Percentiles rank a stretch among this genome's conserved stretches.
These are phyloP conservation scores for Numida meleagris DNA, from an alignment of 2,113 vertebrate species.

Conservation along the genomic window DNA sequence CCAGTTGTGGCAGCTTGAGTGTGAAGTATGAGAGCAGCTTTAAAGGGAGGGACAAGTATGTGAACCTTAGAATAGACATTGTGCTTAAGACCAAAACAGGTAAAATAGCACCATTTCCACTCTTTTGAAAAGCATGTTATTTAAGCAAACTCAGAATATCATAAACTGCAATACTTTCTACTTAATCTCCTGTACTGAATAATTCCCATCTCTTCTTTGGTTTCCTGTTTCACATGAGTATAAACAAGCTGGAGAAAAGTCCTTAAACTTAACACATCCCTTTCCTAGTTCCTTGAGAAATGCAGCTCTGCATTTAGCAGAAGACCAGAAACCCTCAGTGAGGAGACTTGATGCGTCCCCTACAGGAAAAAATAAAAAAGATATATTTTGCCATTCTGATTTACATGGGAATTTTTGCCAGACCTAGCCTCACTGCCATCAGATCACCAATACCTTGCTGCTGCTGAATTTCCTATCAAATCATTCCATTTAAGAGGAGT, in stretches of 20 bases:
- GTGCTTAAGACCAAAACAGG: background rate
- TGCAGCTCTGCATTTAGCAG: background rate
- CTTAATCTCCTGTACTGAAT: background rate
- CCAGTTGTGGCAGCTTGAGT: slow-evolving; percentile 32
- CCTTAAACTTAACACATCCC: background rate
- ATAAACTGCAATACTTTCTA: background rate
- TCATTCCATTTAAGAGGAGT: background rate
- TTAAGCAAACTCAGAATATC: background rate
- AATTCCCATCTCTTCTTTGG: background rate
- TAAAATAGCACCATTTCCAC: background rate
- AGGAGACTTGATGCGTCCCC: background rate
- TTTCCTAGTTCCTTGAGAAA: background rate
- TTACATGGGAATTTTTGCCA: background rate
- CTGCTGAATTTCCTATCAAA: background rate
- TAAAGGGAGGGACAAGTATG: background rate
- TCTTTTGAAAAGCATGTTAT: background rate
- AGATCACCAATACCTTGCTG: background rate
- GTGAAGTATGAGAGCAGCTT: background rate
- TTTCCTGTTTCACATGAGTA: background rate
- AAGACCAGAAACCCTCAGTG: background rate
- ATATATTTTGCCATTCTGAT: background rate
- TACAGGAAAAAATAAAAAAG: background rate
- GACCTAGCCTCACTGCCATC: background rate
- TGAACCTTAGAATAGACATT: background rate
- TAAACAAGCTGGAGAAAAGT: background rate